Evolutionary conservation across 1,140 invertebrate genomes (phyloP).

Genomic region (Cataglyphis hispanica): DNA sequence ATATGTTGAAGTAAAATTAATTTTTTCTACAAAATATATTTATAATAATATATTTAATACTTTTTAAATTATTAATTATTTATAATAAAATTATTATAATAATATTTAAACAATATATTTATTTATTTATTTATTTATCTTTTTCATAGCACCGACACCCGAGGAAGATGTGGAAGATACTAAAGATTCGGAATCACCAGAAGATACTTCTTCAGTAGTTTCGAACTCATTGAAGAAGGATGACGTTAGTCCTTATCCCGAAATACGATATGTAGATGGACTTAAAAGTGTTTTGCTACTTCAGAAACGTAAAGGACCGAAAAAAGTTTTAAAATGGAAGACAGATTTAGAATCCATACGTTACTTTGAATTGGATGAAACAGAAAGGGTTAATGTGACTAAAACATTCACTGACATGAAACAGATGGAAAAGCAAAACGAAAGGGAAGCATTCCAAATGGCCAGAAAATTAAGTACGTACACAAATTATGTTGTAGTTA

Average conservation of each 20-base stretch:
- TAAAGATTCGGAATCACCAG: constrained; percentile 73
- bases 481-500: not conserved
- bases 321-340: constrained; percentile 95
- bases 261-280: constrained; percentile 82
- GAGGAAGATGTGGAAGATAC: constrained; percentile 75
- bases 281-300: constrained; percentile 90
- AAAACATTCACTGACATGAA: constrained; percentile 97
- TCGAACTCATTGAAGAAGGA: constrained; percentile 74
- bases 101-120: too few species aligned
- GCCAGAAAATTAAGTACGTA: constrained; percentile 90
- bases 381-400: constrained; percentile 97
- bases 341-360: constrained; percentile 92
- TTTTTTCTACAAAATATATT: constrained; percentile 29
- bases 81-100: too few species aligned
- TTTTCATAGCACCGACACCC: constrained; percentile 76
- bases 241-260: constrained; percentile 61
- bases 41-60: not conserved
- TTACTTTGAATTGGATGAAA: constrained; percentile 97
- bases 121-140: not conserved
- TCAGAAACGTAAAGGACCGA: constrained; percentile 91
- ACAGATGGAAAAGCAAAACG: constrained; percentile 94
- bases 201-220: constrained; percentile 69
- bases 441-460: constrained; percentile 93
- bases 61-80: not conserved
- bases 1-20: constrained; percentile 6